Base-by-base conservation (phyloP, 2,113 vertebrate species). In the Ctenodactylus gundi region DNA sequence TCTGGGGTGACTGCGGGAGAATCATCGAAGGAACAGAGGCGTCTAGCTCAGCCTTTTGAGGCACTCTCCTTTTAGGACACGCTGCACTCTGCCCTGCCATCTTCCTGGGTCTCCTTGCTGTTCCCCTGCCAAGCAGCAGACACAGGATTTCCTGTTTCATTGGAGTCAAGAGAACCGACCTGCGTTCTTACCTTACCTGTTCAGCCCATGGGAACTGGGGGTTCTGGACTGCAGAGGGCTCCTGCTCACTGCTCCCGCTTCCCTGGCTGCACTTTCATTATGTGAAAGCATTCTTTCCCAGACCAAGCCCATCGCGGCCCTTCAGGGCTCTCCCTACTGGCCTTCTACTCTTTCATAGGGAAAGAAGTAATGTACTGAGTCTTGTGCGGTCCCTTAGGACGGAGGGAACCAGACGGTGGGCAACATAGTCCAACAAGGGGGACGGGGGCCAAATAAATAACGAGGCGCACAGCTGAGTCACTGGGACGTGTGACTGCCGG, bases 21-120 rank as follows among this genome's bases (percentile, higher is more conserved):
- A 4, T 9, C 34, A 29, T 39, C 29, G 53, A 58, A 81, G 53
- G 34, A 57, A 4, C 31, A 39, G 31, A 46, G 57, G 25, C 15
- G 31, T 76, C 27, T 39, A 58, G 36, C 18, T 67, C 21, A 21
- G 3, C n/a, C 13, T 73, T 55, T 20, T 17, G 31, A 77, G 60
- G 41, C 4, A 15, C n/a, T 46, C 34, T 5, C 27, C 18, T 18
- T 4, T n/a, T n/a, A 4, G 44, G 10, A 0, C 34, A 17, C 18
- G 67, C 34, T 3, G 64, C 53, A n/a, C 7, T 3, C 46, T 14
- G 20, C 60, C 36, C 73, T 34, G 46, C 60, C 41, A 29, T 3
- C 70, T 88, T 51, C 29, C 81, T 12, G 7, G 34, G 73, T 60
- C 75, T 72, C 60, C 51, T 41, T 39, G 7, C 2, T 7, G 49